Percentiles rank a stretch among this genome's conserved stretches.
Evolutionary conservation across 2,113 vertebrate species (phyloP).

Genomic region (Spea bombifrons): DNA sequence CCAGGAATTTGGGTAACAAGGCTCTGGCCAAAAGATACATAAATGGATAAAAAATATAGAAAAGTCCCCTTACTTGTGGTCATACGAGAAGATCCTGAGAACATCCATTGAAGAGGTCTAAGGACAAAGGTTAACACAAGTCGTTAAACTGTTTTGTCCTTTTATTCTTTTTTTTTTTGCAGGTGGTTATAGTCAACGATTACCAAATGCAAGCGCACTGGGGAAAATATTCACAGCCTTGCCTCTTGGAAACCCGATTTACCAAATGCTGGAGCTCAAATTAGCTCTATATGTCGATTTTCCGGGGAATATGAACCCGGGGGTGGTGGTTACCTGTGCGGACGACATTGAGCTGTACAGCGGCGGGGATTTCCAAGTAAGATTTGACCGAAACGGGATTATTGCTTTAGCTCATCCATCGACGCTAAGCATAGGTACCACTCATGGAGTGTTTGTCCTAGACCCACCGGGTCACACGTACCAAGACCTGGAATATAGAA

Average conservation of each 20-base stretch:
- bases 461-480: conserved; percentile 51
- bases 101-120: too few species aligned
- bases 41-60: too few species aligned
- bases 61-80: too few species aligned
- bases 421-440: conserved; percentile 71
- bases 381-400: conserved; percentile 80
- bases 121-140: too few species aligned
- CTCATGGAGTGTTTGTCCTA: conserved; percentile 89
- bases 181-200: conserved; percentile 89
- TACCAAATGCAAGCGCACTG: conserved; percentile 86
- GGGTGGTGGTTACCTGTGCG: conserved; percentile 80
- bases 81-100: too few species aligned
- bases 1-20: too few species aligned
- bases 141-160: background rate
- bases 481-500: conserved; percentile 64
- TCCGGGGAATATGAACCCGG: conserved; percentile 80
- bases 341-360: conserved; percentile 93
- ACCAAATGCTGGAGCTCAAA: conserved; percentile 94
- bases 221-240: conserved; percentile 89
- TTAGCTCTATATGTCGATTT: conserved; percentile 91
- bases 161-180: conserved; percentile 37
- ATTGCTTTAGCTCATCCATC: conserved; percentile 91
- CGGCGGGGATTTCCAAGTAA: conserved; percentile 54
- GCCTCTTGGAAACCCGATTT: conserved; percentile 78
- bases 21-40: too few species aligned